phyloP scores from a whole-genome alignment of 2,888 invertebrate genomes.

The Cartodere bifasciata region DNA sequence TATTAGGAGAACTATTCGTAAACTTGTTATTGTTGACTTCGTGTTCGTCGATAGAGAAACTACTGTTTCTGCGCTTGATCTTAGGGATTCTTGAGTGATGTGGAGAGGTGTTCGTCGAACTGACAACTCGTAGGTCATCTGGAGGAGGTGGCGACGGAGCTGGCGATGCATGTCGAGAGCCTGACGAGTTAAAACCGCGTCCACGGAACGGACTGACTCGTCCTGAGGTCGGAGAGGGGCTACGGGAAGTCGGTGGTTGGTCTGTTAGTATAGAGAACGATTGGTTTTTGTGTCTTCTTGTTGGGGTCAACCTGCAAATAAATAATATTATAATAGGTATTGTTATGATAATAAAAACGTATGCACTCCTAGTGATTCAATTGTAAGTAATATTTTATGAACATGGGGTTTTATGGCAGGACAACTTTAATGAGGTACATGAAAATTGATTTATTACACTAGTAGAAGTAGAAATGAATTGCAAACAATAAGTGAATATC shows the following conservation, averaged over 20 bases:
- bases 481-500: too few species aligned
- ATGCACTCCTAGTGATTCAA: too few species aligned
- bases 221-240: constrained; percentile 29
- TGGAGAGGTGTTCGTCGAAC: constrained; percentile 11
- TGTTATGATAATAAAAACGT: too few species aligned
- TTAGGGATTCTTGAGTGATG: constrained; percentile 25
- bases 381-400: too few species aligned
- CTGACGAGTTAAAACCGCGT: constrained; percentile 32
- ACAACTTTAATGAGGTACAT: too few species aligned
- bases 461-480: too few species aligned
- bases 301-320: constrained; percentile 26
- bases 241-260: constrained; percentile 25
- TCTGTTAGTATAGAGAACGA: constrained; percentile 35
- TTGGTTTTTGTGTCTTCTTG: constrained; percentile 27
- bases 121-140: constrained; percentile 16
- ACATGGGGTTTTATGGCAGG: too few species aligned
- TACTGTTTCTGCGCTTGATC: constrained; percentile 21
- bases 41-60: constrained; percentile 25
- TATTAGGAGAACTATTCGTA: constrained; percentile 16
- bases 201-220: constrained; percentile 35
- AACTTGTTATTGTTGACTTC: constrained; percentile 18
- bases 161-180: constrained; percentile 32
- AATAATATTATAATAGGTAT: too few species aligned
- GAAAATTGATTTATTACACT: too few species aligned
- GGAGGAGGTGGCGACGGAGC: constrained; percentile 28